Evolutionary conservation across 2,797 vertebrate species (phyloP).

Genomic region (Rhinogobio ventralis): DNA sequence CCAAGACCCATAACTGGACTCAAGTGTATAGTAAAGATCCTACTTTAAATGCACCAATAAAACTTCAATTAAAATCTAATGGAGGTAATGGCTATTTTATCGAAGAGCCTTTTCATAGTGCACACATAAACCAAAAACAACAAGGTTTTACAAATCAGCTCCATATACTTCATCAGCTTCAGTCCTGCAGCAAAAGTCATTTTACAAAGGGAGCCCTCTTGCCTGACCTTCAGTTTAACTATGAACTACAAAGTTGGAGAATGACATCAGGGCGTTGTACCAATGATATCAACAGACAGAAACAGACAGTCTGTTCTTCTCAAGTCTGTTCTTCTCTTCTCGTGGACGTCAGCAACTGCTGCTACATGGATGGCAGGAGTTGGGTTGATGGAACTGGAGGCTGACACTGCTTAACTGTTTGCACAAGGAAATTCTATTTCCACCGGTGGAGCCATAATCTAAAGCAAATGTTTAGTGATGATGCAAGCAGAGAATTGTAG

Average conservation of each 20-base stretch:
- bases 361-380: slow-evolving; percentile 22
- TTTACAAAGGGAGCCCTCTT: slow-evolving; percentile 33
- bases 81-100: neutral
- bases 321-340: slow-evolving; percentile 58
- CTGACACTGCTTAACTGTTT: slow-evolving; percentile 60
- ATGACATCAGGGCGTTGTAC: slow-evolving; percentile 73
- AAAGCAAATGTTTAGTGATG: slow-evolving; percentile 43
- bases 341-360: slow-evolving; percentile 5
- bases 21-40: slow-evolving; percentile 23
- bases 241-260: slow-evolving; percentile 53
- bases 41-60: slow-evolving; percentile 15
- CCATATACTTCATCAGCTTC: neutral
- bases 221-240: slow-evolving; percentile 51
- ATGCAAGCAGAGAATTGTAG: slow-evolving; percentile 40
- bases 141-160: slow-evolving; percentile 19
- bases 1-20: slow-evolving; percentile 16
- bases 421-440: slow-evolving; percentile 53
- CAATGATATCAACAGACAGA: slow-evolving; percentile 71
- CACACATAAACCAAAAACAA: slow-evolving; percentile 24
- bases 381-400: slow-evolving; percentile 43
- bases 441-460: slow-evolving; percentile 43
- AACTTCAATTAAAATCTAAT: slow-evolving; percentile 7
- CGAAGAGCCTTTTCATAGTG: neutral
- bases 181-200: slow-evolving; percentile 30
- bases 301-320: slow-evolving; percentile 64